Evolutionary conservation across 2,797 vertebrate species (phyloP).

Genomic region (Odontamblyopus lacepedii): DNA sequence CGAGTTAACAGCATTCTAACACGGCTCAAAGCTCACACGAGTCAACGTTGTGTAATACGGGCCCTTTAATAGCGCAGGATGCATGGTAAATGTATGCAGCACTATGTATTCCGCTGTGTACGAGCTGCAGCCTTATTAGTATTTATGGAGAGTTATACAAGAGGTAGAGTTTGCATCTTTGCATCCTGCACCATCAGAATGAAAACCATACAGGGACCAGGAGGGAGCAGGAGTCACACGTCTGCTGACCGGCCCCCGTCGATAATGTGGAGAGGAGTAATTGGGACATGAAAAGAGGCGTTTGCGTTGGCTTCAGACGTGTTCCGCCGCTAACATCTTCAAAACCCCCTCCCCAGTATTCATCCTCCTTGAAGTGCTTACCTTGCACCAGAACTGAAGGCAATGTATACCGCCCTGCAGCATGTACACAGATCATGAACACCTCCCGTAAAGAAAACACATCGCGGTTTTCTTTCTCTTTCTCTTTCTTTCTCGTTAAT

Average conservation of each 20-base stretch:
- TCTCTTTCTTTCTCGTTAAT: neutral
- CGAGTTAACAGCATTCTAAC: too few relatives aligned
- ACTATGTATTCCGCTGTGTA: slow-evolving; percentile 10
- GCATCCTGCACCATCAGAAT: neutral
- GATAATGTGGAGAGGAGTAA: slow-evolving; percentile 42
- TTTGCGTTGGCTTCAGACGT: slow-evolving; percentile 30
- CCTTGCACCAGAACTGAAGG: slow-evolving; percentile 39
- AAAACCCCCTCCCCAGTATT: slow-evolving; percentile 14
- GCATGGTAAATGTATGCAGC: slow-evolving; percentile 7
- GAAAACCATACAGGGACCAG: slow-evolving; percentile 30
- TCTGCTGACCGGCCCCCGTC: slow-evolving; percentile 30
- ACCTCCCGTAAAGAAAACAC: slow-evolving; percentile 30
- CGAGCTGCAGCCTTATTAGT: neutral
- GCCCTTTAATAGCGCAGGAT: neutral
- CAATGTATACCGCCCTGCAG: slow-evolving; percentile 33
- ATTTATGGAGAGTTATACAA: slow-evolving; percentile 1
- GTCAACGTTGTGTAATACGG: too few relatives aligned
- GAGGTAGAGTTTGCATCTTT: slow-evolving; percentile 2
- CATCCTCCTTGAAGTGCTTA: slow-evolving; percentile 49
- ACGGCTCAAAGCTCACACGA: too few relatives aligned
- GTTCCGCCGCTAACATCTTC: slow-evolving; percentile 30
- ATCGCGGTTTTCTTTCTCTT: neutral
- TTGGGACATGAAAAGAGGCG: slow-evolving; percentile 42
- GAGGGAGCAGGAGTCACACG: slow-evolving; percentile 19
- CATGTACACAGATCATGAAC: slow-evolving; percentile 23